These are phyloP conservation scores for Microchrysa polita DNA, from an alignment of 2,888 invertebrate genomes.

Conservation along the genomic window DNA sequence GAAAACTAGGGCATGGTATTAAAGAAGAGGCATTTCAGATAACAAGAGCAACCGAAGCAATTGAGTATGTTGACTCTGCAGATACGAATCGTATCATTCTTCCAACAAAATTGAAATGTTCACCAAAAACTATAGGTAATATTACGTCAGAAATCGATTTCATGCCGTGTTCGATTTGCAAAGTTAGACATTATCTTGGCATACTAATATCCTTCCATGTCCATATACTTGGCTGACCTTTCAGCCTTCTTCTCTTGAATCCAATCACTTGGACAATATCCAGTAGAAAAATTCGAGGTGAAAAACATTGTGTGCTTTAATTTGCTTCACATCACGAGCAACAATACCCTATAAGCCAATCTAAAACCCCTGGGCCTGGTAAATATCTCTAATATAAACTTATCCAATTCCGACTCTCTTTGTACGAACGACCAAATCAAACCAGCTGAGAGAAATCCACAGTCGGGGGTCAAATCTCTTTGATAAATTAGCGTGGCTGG, in stretches of 20 bases:
- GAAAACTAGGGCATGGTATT: too few relatives aligned
- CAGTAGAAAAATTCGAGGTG: neutral
- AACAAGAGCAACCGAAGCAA: too few relatives aligned
- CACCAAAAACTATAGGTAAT: too few relatives aligned
- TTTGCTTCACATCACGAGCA: neutral
- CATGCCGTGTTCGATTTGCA: neutral
- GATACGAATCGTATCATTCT: too few relatives aligned
- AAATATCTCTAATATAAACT: constrained; percentile 13
- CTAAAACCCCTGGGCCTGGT: constrained; percentile 1
- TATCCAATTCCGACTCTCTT: neutral
- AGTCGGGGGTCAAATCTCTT: neutral
- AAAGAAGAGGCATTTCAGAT: too few relatives aligned
- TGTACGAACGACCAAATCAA: neutral
- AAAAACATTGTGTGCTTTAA: constrained; percentile 20
- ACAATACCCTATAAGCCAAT: neutral
- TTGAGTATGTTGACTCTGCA: too few relatives aligned
- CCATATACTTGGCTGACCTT: constrained; percentile 16
- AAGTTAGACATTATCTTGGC: neutral
- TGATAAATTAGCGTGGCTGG: constrained; percentile 33
- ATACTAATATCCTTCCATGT: neutral
- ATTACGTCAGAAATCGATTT: too few relatives aligned
- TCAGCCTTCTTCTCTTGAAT: constrained; percentile 6
- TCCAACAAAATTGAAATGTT: too few relatives aligned
- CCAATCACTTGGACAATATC: neutral
- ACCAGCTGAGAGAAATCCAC: neutral